Percentiles rank a stretch among this genome's conserved stretches.
These are phyloP conservation scores for Ornithorhynchus anatinus DNA, from an alignment of 2,113 vertebrate genomes.

Conservation along the genomic window DNA sequence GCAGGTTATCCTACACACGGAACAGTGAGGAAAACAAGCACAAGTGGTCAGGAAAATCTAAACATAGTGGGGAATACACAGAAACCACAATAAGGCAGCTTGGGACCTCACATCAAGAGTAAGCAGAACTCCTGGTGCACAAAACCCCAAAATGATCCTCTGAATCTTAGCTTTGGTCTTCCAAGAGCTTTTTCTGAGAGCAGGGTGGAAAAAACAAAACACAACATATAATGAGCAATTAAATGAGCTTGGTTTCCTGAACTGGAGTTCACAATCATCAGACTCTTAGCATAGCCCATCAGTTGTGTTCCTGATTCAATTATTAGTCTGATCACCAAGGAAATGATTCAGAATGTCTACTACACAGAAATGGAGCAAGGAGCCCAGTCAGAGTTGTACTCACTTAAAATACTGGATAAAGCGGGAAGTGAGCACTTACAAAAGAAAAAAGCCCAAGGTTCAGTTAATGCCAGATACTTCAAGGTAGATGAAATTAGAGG, in stretches of 20 bases:
- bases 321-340: background rate
- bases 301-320: background rate
- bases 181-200: background rate
- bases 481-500: background rate
- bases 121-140: background rate
- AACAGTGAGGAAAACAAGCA: too few species aligned
- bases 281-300: background rate
- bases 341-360: background rate
- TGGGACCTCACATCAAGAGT: too few species aligned
- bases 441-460: background rate
- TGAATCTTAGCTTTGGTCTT: too few species aligned
- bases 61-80: too few species aligned
- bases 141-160: too few species aligned
- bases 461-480: fast-evolving
- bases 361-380: background rate
- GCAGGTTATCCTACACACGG: too few species aligned
- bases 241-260: background rate
- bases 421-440: background rate
- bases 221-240: background rate
- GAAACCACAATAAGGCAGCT: too few species aligned
- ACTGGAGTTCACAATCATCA: background rate
- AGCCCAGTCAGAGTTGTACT: background rate
- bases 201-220: background rate
- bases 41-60: too few species aligned
- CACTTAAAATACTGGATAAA: background rate